Evolutionary conservation across 2,113 vertebrate genomes (phyloP).

Genomic region (Oreotragus oreotragus): DNA sequence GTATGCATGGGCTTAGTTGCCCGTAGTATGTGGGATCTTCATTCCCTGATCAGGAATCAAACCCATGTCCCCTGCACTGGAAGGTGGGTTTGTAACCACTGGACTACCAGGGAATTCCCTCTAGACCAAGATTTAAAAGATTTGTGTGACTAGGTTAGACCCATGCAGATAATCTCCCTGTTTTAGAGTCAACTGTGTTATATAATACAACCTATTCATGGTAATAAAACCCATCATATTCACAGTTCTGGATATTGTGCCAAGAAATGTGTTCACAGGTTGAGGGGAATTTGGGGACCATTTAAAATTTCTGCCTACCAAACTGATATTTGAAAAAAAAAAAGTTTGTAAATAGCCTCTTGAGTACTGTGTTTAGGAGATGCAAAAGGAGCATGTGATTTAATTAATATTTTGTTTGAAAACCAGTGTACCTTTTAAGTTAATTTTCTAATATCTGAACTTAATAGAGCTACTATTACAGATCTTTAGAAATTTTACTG

Average conservation of each 20-base stretch:
- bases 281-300: neutral
- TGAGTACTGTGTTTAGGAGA: neutral
- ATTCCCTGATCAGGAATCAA: neutral
- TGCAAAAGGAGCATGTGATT: neutral
- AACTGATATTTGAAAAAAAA: neutral
- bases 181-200: neutral
- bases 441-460: neutral
- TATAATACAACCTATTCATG: neutral
- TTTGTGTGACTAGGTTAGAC: neutral
- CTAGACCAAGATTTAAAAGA: neutral
- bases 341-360: neutral
- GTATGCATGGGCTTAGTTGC: neutral
- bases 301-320: neutral
- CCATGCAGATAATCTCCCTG: neutral
- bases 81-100: neutral
- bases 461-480: neutral
- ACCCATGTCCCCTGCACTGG: neutral
- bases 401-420: slow-evolving; percentile 26
- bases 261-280: neutral
- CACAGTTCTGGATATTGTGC: neutral
- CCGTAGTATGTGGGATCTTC: neutral
- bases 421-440: neutral
- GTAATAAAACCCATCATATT: neutral
- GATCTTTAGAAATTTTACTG: neutral
- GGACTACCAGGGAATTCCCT: neutral